Evolutionary conservation across 2,797 vertebrate genomes (phyloP), one percentile per base, ranked within the genome.

Genomic region (Eospalax fontanierii): DNA sequence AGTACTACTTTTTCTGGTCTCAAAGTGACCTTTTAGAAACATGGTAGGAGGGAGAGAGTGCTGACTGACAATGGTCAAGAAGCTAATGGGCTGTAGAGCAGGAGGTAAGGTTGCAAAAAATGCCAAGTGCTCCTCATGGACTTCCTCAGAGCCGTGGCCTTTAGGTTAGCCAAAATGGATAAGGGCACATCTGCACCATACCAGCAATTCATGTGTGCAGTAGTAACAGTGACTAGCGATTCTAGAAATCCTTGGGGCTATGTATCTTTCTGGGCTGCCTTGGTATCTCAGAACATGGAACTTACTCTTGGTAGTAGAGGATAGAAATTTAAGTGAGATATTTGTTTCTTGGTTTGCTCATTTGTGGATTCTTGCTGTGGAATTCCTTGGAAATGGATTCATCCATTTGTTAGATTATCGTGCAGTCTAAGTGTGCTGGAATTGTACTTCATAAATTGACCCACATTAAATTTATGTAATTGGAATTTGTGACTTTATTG

Each of bases 351-450:
- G 30, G 21, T 40, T 73, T 50, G 46, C 87, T 94, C 87, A 74
- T 59, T 76, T 87, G 2, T 78, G 70, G 92, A 91, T 95, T 95
- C 82, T 80, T 97, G 74, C 75, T 94, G 89, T 96, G 82, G 94
- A 84, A 80, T 93, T 96, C 92, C 93, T 91, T 38, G 1, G 93
- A 87, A 96, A 91, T 95, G 79, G 95, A 92, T 4, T 94, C 91
- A 94, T 54, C 50, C 50, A 54, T 54, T 54, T 54, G 8, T 54
- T 54, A 54, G 50, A 54, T 9, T 54, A 43, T 94, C 96, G 86
- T 96, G 79, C 85, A 24, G 46, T 76, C 91, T 94, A 85, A 71
- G n/a, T 40, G 33, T 96, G 0, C 6, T 96, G 33, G 89, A 90
- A 78, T 82, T 76, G 92, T 57, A 90, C 30, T 24, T 68, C 7